These are phyloP conservation scores for Temnothorax rugatulus DNA, from an alignment of 2,888 invertebrate genomes.

Conservation along the genomic window DNA sequence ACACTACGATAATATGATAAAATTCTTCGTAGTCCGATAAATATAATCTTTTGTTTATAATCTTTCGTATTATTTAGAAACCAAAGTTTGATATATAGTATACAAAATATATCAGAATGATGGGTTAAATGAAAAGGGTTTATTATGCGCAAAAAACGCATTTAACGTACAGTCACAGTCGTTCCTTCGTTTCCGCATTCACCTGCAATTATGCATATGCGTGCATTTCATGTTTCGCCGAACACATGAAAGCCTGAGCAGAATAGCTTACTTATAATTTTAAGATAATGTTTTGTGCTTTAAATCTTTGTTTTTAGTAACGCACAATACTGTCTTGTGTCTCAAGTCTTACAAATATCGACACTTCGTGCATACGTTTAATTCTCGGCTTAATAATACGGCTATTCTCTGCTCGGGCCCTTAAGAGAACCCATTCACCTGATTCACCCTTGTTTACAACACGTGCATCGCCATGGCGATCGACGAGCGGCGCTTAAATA, in stretches of 20 bases:
- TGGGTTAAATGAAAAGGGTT: neutral
- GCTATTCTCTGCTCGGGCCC: too few species aligned
- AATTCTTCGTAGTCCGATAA: neutral
- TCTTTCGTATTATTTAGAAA: constrained; percentile 5
- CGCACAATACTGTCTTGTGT: too few species aligned
- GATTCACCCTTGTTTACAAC: constrained; percentile 12
- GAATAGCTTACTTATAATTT: too few species aligned
- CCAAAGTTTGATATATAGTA: neutral
- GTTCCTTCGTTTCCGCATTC: neutral
- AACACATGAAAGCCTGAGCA: neutral
- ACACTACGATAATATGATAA: neutral
- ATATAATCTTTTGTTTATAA: neutral
- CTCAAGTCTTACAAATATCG: too few species aligned
- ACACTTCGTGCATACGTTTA: too few species aligned
- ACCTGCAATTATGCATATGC: constrained; percentile 3
- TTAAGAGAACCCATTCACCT: neutral
- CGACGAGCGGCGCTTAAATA: constrained; percentile 28
- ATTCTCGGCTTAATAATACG: too few species aligned
- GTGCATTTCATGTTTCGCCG: neutral
- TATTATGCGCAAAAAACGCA: neutral
- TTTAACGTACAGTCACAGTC: neutral
- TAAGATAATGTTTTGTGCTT: too few species aligned
- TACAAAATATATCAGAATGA: neutral
- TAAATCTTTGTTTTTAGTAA: too few species aligned
- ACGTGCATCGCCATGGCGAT: constrained; percentile 39